These are phyloP conservation scores for Brachionus sp. DNA, from an alignment of 1,140 invertebrate genomes.

Conservation along the genomic window DNA sequence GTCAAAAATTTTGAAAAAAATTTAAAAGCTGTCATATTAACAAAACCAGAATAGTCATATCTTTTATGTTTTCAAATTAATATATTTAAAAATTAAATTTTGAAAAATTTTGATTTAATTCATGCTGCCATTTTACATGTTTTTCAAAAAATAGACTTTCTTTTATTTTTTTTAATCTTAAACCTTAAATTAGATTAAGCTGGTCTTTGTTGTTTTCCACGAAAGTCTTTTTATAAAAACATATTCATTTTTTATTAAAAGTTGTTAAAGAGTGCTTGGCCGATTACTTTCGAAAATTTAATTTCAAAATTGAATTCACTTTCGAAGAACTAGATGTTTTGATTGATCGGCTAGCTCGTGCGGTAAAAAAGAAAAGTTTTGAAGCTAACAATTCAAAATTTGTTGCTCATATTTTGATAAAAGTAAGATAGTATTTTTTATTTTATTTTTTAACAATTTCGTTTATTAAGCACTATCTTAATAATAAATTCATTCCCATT, in stretches of 20 bases:
- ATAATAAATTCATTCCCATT: slow-evolving; percentile 28
- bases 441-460: neutral
- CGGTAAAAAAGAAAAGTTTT: slow-evolving; percentile 2
- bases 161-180: too few relatives aligned
- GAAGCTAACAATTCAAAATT: slow-evolving; percentile 3
- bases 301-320: slow-evolving; percentile 36
- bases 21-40: too few relatives aligned
- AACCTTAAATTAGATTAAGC: too few relatives aligned
- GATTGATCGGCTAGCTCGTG: neutral
- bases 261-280: slow-evolving; percentile 30
- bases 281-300: slow-evolving; percentile 44
- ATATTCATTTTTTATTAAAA: too few relatives aligned
- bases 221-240: too few relatives aligned
- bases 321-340: slow-evolving; percentile 19
- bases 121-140: too few relatives aligned
- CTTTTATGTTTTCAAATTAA: neutral
- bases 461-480: slow-evolving; percentile 21
- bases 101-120: too few relatives aligned
- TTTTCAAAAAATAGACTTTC: too few relatives aligned
- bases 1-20: too few relatives aligned
- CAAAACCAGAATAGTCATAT: too few relatives aligned
- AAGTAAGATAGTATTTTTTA: neutral
- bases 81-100: neutral
- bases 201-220: too few relatives aligned
- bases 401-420: slow-evolving; percentile 10